Percentiles rank a stretch among this genome's conserved stretches.
These are phyloP conservation scores for Cloeon dipterum DNA, from an alignment of 2,888 invertebrate genomes.

Conservation along the genomic window DNA sequence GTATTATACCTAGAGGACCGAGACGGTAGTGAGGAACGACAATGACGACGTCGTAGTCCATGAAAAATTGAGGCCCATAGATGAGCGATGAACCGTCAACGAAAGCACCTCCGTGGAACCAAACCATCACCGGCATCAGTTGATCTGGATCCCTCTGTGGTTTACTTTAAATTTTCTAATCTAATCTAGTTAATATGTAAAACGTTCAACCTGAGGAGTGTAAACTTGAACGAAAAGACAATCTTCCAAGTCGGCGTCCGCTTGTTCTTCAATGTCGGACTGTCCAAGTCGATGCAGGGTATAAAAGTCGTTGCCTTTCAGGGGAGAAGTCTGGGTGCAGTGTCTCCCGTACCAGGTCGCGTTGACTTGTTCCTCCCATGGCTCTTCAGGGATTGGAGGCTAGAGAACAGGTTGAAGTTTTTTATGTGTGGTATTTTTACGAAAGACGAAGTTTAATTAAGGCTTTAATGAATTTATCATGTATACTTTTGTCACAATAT, in stretches of 20 bases:
- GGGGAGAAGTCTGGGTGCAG: conserved; percentile 1
- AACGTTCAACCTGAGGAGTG: not conserved
- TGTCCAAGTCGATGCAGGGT: no score
- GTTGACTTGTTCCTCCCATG: not conserved
- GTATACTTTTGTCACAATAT: no score
- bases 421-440: no score
- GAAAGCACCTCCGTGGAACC: conserved; percentile 3
- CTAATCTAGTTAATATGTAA: no score
- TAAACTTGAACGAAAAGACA: conserved; percentile 4
- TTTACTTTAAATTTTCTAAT: no score
- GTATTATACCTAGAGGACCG: conserved; percentile 5
- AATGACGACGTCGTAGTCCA: conserved; percentile 4
- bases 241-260: conserved; percentile 3
- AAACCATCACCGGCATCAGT: conserved; percentile 2
- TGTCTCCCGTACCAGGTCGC: conserved; percentile 1
- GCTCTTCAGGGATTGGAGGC: conserved; percentile 3
- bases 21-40: conserved; percentile 4
- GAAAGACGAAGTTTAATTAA: no score
- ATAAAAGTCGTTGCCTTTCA: no score
- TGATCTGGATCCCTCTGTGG: not conserved
- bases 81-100: not conserved
- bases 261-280: no score
- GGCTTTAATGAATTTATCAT: no score
- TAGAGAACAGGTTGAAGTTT: no score
- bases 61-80: conserved; percentile 1